Evolutionary conservation across 2,113 vertebrate genomes (phyloP).

Genomic region (Holacanthus passer): DNA sequence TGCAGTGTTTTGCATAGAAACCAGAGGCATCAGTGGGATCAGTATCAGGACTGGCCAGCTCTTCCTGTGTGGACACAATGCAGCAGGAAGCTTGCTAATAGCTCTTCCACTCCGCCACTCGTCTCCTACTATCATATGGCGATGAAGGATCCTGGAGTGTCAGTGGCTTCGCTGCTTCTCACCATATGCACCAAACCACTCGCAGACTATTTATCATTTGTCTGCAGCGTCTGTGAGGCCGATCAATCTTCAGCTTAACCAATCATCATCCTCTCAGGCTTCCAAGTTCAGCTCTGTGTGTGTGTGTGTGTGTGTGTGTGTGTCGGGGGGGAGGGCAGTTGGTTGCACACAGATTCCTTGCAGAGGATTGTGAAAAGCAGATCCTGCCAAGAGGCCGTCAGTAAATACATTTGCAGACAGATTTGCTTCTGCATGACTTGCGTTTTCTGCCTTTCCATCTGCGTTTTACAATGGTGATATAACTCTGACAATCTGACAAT

Average conservation of each 20-base stretch:
- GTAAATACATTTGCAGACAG: slow-evolving; percentile 78
- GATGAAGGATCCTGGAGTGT: slow-evolving; percentile 54
- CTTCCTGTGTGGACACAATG: slow-evolving; percentile 85
- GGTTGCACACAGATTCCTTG: slow-evolving; percentile 55
- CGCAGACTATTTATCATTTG: slow-evolving; percentile 44
- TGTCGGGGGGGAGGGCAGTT: not conserved
- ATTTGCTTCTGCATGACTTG: slow-evolving; percentile 67
- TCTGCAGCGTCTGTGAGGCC: slow-evolving; percentile 33
- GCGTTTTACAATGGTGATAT: slow-evolving; percentile 39
- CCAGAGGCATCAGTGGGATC: slow-evolving; percentile 72
- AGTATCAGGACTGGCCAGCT: slow-evolving; percentile 83
- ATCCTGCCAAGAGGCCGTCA: slow-evolving; percentile 66
- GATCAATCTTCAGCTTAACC: slow-evolving; percentile 49
- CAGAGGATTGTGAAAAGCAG: slow-evolving; percentile 66
- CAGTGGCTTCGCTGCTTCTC: slow-evolving; percentile 42
- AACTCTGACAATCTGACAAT: slow-evolving; percentile 61
- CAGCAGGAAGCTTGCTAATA: slow-evolving; percentile 84
- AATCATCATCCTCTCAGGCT: slow-evolving; percentile 35
- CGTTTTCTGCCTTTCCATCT: slow-evolving; percentile 59
- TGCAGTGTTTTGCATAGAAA: slow-evolving; percentile 64
- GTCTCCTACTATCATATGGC: slow-evolving; percentile 52
- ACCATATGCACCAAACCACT: slow-evolving; percentile 22
- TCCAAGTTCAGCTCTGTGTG: slow-evolving; percentile 39
- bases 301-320: slow-evolving; percentile 25
- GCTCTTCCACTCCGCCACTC: slow-evolving; percentile 58